A percentile compares a stretch with the other conserved stretches of the same genome.
phyloP scores from a whole-genome alignment of 2,797 vertebrate species.

The Galagoides demidoff region DNA sequence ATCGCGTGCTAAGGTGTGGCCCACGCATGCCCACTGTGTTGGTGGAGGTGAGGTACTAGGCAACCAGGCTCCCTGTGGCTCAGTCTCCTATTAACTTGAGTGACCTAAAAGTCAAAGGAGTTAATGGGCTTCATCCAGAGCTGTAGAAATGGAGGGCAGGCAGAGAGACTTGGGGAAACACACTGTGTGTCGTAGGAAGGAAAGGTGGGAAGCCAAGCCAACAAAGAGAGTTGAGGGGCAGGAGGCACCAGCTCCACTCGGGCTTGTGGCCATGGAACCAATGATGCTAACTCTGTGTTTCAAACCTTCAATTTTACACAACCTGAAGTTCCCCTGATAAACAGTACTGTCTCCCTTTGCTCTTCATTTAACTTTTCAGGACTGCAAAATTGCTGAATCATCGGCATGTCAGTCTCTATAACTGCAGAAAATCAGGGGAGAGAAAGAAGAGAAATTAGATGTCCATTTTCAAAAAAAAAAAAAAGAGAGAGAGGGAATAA shows the following conservation, averaged over 20 bases:
- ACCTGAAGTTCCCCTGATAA: not conserved
- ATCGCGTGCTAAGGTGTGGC: not conserved
- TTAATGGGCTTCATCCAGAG: not conserved
- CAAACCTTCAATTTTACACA: not conserved
- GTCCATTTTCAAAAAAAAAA: not conserved
- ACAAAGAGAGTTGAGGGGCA: not conserved
- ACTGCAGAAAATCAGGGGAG: not conserved
- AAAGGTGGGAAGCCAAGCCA: not conserved
- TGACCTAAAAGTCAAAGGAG: constrained; percentile 34
- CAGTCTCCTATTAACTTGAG: not conserved
- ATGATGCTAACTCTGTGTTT: not conserved
- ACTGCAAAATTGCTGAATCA: constrained; percentile 10
- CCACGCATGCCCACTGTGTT: not conserved
- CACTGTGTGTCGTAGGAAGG: not conserved
- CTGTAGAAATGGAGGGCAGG: not conserved
- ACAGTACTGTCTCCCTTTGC: not conserved
- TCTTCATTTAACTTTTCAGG: constrained; percentile 24
- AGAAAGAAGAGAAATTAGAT: constrained; percentile 42
- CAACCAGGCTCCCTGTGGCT: not conserved
- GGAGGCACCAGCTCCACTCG: not conserved
- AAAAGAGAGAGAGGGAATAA: not conserved
- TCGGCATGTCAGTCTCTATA: not conserved
- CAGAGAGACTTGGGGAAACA: not conserved
- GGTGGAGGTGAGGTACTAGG: not conserved
- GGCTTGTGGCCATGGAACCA: not conserved